phyloP scores from a whole-genome alignment of 2,888 invertebrate genomes.

The Beris chalybata region DNA sequence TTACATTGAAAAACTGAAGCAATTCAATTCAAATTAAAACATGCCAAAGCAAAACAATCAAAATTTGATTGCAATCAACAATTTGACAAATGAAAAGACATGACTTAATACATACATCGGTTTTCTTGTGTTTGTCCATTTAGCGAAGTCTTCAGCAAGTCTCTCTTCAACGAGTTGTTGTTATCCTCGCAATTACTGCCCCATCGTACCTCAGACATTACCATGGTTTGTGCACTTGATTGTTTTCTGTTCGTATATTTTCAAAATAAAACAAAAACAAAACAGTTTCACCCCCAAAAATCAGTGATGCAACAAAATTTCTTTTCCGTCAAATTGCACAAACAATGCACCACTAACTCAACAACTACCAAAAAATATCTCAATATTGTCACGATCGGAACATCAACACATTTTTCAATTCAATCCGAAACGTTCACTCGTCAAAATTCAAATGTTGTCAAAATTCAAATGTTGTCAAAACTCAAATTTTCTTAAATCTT shows the following conservation, averaged over 20 bases:
- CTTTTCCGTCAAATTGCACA: no score
- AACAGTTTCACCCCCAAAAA: background rate
- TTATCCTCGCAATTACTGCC: slow-evolving; percentile 54
- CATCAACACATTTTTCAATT: no score
- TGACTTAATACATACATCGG: slow-evolving; percentile 49
- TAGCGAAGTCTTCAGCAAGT: slow-evolving; percentile 51
- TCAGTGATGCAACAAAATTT: background rate
- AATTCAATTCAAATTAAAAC: no score
- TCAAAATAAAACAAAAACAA: slow-evolving; percentile 14
- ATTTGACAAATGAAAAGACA: background rate
- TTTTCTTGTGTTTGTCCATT: slow-evolving; percentile 50
- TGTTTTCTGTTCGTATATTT: background rate
- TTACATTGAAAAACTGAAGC: no score
- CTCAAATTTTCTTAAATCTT: no score
- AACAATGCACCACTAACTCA: no score
- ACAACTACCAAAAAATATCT: no score
- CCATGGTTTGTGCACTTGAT: slow-evolving; percentile 49
- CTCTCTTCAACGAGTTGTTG: slow-evolving; percentile 54
- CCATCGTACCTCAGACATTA: slow-evolving; percentile 58
- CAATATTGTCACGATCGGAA: no score
- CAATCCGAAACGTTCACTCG: background rate
- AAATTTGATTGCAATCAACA: no score
- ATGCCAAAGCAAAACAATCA: no score
- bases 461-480: background rate
- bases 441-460: slow-evolving; percentile 2